These are phyloP conservation scores for Bradypodion ventrale DNA, from an alignment of 2,797 vertebrate genomes.

Conservation along the genomic window DNA sequence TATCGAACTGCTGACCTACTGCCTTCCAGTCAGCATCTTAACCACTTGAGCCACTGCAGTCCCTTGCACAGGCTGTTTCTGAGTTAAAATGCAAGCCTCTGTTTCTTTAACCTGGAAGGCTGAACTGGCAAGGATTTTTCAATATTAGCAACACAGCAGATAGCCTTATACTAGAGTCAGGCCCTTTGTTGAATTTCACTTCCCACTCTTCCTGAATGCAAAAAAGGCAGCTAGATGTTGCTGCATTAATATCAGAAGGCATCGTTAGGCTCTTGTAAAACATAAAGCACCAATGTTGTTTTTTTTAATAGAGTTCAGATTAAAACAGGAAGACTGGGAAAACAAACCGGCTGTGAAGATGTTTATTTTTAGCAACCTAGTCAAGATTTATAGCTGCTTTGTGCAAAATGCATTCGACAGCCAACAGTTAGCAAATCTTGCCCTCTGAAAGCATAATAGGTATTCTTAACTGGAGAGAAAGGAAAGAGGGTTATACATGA, in stretches of 20 bases:
- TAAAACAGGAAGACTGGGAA: conserved; percentile 18
- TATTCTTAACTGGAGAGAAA: background rate
- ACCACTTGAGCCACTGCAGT: no score
- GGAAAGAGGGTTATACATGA: background rate
- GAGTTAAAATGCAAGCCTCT: background rate
- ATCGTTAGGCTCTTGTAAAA: background rate
- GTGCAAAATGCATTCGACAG: background rate
- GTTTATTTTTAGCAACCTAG: background rate
- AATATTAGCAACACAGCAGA: background rate
- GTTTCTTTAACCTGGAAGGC: background rate
- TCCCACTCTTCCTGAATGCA: background rate
- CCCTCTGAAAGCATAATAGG: background rate
- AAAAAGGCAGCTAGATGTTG: background rate
- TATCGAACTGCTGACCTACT: no score
- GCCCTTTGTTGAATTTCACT: no score
- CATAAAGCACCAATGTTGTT: conserved; percentile 2
- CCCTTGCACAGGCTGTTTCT: no score
- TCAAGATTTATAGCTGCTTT: background rate
- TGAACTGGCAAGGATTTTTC: background rate
- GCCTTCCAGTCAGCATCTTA: no score
- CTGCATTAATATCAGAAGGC: background rate
- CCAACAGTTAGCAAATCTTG: background rate
- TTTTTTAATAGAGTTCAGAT: conserved; percentile 11
- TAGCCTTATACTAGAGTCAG: no score
- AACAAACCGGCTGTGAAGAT: background rate